Conservation (phyloP, 2,888 invertebrate genomes). For the Catocala fraxini region DNA sequence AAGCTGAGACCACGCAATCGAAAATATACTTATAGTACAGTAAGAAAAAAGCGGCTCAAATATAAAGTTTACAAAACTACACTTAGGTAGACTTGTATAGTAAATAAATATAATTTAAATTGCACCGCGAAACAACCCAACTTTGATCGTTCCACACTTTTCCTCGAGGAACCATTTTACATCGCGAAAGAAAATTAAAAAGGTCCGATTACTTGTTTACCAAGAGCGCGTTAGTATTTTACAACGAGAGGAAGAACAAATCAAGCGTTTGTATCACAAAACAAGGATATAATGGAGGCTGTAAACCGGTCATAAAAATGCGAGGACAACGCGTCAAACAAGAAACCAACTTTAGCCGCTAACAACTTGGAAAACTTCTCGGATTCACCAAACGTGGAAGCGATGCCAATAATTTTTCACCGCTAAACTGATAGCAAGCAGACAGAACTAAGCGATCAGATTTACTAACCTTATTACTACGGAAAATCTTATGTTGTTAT, state of each 20-base stretch:
- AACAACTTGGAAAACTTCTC: slow-evolving; percentile 31
- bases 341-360: slow-evolving; percentile 44
- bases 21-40: too few relatives aligned
- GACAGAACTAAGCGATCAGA: too few relatives aligned
- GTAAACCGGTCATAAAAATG: slow-evolving; percentile 57
- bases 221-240: slow-evolving; percentile 32
- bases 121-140: slow-evolving; percentile 13
- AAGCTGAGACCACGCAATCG: too few relatives aligned
- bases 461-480: too few relatives aligned
- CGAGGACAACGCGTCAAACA: slow-evolving; percentile 45
- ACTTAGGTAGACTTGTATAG: not conserved
- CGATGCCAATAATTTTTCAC: not conserved
- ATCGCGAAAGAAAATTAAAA: slow-evolving; percentile 50
- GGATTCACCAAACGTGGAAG: slow-evolving; percentile 23
- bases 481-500: too few relatives aligned
- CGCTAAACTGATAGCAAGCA: too few relatives aligned
- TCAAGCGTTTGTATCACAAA: slow-evolving; percentile 53
- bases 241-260: slow-evolving; percentile 40
- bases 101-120: slow-evolving; percentile 31
- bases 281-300: slow-evolving; percentile 55
- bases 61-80: too few relatives aligned
- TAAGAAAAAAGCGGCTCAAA: too few relatives aligned
- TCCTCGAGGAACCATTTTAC: slow-evolving; percentile 25
- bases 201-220: slow-evolving; percentile 52
- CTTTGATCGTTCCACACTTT: slow-evolving; percentile 16